Evolutionary conservation across 2,113 vertebrate genomes (phyloP), one percentile per base, ranked within the genome.

Genomic region (Ariopsis seemanni): DNA sequence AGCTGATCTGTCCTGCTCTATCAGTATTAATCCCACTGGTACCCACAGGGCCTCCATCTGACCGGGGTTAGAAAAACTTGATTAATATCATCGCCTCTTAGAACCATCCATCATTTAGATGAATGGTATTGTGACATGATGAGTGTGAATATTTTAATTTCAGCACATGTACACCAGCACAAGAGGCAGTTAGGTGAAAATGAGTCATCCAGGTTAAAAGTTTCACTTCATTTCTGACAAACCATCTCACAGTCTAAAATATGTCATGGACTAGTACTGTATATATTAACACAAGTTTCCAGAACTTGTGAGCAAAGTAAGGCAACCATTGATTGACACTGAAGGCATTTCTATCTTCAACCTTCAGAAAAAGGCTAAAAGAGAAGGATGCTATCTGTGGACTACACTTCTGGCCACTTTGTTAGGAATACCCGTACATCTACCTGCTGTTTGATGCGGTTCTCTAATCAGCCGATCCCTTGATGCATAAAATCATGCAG

Each of bases 1-100:
- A 88, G 86, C 69, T 80, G 8, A 72, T 75, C 81, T 71, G 63
- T 58, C 57, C 22, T 63, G 53, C 65, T 83, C 75, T 86, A 71
- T 14, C 57, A 12, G 48, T 80, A 83, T 62, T 14, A 30, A 71
- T 63, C 20, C 57, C 57, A 84, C 57, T 87, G 62, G 53, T 34
- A 80, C 78, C 78, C 78, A 60, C 78, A 81, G 55, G 17, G 10
- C 78, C 42, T 60, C 55, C 17, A 11, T 58, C 78, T 53, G 78
- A 60, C 53, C 77, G 1, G 52, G 10, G 52, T 55, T n/a, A 27
- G 6, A 30, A 60, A 60, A 81, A 34, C 60, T 11, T 0, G 4
- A 58, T 60, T 20, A 72, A 58, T 34, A 74, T 42, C 50, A 2
- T 22, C 34, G 34, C 1, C 4, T n/a, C 22, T 65, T 1, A 12